phyloP scores from a whole-genome alignment of 2,113 vertebrate genomes.

The Aspidoscelis tigris region DNA sequence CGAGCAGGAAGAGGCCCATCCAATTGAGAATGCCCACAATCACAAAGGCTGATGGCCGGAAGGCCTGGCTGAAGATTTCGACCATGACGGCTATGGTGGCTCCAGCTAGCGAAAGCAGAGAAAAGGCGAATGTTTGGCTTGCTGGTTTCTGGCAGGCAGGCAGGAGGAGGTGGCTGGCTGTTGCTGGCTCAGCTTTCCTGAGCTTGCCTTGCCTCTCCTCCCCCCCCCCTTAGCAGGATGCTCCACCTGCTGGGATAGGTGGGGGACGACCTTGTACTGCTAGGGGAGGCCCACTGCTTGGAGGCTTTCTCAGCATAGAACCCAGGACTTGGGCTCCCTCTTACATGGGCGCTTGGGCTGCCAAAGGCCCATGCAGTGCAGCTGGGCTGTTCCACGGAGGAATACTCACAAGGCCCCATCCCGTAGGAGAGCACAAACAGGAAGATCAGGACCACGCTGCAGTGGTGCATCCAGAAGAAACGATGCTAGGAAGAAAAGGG shows the following conservation, averaged over 20 bases:
- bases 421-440: conserved; percentile 80
- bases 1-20: conserved; percentile 71
- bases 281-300: not conserved
- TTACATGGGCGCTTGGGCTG: not conserved
- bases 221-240: not conserved
- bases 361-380: not conserved
- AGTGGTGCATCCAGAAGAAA: conserved; percentile 84
- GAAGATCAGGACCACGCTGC: conserved; percentile 84
- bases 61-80: conserved; percentile 75
- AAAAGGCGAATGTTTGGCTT: not conserved
- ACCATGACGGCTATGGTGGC: conserved; percentile 66
- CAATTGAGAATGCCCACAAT: conserved; percentile 73
- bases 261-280: too few relatives aligned
- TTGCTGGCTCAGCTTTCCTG: not conserved
- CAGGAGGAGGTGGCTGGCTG: not conserved
- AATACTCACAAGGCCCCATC: conserved; percentile 79
- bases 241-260: not conserved
- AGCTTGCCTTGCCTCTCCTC: not conserved
- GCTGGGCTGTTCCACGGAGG: not conserved
- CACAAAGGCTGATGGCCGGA: conserved; percentile 73
- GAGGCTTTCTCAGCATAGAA: not conserved
- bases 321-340: not conserved
- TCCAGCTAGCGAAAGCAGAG: conserved; percentile 59
- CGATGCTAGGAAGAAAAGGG: conserved; percentile 63
- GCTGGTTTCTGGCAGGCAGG: too few relatives aligned